These are phyloP conservation scores for Pygathrix nemaeus DNA, from an alignment of 2,113 vertebrate species.

Conservation along the genomic window DNA sequence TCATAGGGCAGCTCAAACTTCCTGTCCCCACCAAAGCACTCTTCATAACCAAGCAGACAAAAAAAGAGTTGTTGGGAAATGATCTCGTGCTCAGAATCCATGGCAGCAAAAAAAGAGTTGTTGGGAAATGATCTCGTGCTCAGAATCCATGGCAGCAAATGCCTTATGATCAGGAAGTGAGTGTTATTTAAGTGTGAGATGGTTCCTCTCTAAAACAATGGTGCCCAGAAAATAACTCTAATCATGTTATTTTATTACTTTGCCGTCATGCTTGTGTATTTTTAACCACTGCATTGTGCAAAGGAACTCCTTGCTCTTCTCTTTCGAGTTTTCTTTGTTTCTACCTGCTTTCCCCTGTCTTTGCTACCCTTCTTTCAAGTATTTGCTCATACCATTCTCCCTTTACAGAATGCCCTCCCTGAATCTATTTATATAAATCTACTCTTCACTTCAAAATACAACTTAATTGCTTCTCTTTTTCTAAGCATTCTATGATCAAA, in stretches of 20 bases:
- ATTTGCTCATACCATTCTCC: neutral
- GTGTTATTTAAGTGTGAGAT: neutral
- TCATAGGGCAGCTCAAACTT: neutral
- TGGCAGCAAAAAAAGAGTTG: accelerated
- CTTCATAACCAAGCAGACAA: neutral
- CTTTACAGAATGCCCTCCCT: neutral
- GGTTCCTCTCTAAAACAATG: neutral
- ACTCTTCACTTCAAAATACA: neutral
- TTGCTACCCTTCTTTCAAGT: neutral
- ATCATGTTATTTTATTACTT: conserved; percentile 13
- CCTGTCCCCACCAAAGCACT: neutral
- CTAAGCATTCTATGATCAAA: neutral
- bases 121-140: neutral
- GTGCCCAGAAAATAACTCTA: neutral
- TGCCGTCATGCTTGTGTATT: neutral
- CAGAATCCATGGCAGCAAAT: accelerated
- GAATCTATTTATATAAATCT: neutral
- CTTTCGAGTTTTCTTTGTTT: neutral
- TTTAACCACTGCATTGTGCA: neutral
- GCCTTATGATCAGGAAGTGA: neutral
- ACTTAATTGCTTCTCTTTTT: neutral
- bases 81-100: accelerated
- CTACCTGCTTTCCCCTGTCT: neutral
- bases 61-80: neutral
- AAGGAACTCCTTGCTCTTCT: neutral